Evolutionary conservation across 2,797 vertebrate genomes (phyloP).

Genomic region (Lateolabrax maculatus): DNA sequence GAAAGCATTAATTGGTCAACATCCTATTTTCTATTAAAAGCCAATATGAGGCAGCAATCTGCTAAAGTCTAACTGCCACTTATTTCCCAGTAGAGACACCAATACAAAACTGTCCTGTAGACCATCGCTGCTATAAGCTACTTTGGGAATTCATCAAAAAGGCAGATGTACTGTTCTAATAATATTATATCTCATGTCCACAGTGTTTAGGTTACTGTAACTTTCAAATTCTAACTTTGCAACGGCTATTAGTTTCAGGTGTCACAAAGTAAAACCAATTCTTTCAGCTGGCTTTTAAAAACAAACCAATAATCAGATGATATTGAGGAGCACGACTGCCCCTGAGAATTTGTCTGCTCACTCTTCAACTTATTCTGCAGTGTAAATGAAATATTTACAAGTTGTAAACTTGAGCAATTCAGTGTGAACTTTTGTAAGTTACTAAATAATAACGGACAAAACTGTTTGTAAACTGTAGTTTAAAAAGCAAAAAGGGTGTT

Average conservation of each 20-base stretch:
- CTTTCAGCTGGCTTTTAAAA: background rate
- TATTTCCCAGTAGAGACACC: slow-evolving; percentile 25
- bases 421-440: slow-evolving; percentile 5
- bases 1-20: slow-evolving; percentile 3
- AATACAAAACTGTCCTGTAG: background rate
- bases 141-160: background rate
- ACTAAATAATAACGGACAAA: slow-evolving; percentile 23
- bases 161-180: background rate
- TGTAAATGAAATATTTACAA: background rate
- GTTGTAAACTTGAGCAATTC: slow-evolving; percentile 1
- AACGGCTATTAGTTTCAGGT: background rate
- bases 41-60: background rate
- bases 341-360: background rate
- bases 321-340: background rate
- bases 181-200: background rate
- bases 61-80: background rate
- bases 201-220: background rate
- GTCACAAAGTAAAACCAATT: background rate
- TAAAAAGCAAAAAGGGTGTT: too few species aligned
- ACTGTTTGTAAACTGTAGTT: too few species aligned
- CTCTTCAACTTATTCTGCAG: background rate
- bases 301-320: background rate
- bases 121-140: background rate
- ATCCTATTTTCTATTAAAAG: slow-evolving; percentile 5
- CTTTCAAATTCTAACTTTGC: background rate